These are phyloP conservation scores for Orbicella faveolata DNA, from an alignment of 64 coral and sea anemone species.

Conservation along the genomic window DNA sequence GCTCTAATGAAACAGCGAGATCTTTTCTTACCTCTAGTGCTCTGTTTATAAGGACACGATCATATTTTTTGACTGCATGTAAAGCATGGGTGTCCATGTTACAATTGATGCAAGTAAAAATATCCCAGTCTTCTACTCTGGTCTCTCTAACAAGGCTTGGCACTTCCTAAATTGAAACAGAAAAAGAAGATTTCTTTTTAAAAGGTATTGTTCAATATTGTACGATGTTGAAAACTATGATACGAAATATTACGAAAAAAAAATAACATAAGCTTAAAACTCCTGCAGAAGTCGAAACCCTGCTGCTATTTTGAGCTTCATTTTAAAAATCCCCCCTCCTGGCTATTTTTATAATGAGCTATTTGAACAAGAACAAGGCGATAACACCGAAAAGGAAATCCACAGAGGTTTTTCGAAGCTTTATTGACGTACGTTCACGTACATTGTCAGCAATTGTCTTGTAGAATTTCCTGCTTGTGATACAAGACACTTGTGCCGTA, in stretches of 20 bases:
- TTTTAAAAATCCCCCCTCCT: neutral
- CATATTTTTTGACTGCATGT: constrained; percentile 75
- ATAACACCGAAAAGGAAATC: neutral
- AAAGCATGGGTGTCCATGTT: constrained; percentile 47
- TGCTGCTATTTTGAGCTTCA: neutral
- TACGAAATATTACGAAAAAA: neutral
- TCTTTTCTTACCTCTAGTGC: constrained; percentile 56
- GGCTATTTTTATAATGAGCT: too few species aligned
- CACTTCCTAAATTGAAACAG: constrained; percentile 62
- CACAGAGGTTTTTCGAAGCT: neutral
- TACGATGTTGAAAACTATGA: neutral
- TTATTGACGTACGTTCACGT: neutral
- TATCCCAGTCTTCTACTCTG: constrained; percentile 76
- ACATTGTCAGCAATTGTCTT: neutral
- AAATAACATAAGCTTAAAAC: too few species aligned
- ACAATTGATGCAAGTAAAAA: constrained; percentile 81
- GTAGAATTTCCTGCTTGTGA: neutral
- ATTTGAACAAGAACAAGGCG: neutral
- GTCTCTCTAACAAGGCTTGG: constrained; percentile 52
- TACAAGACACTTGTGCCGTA: neutral
- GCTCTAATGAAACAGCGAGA: neutral
- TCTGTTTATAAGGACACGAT: constrained; percentile 64
- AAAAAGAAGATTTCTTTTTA: neutral
- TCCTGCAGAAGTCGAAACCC: neutral
- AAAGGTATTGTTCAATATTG: neutral